phyloP scores from a whole-genome alignment of 2,113 vertebrate species.

The Gila orcuttii region DNA sequence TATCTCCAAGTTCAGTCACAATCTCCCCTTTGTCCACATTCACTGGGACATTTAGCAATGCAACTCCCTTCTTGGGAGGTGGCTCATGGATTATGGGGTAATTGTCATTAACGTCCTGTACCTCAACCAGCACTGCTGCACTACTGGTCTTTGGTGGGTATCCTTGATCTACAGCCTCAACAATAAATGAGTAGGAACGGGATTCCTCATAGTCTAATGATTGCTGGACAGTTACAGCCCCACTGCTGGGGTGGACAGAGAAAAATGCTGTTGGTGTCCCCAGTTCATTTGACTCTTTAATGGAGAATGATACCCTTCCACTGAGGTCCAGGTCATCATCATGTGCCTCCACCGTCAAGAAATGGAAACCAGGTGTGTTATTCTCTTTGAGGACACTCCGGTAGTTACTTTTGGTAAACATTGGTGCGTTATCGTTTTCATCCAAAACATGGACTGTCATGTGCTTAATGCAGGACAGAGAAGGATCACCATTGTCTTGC shows the following conservation, averaged over 20 bases:
- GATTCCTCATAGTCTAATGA: slow-evolving; percentile 85
- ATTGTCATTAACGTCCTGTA: slow-evolving; percentile 89
- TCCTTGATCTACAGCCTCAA: slow-evolving; percentile 85
- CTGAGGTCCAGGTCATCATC: slow-evolving; percentile 85
- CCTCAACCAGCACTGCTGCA: slow-evolving; percentile 75
- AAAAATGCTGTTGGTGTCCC: slow-evolving; percentile 63
- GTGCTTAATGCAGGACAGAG: slow-evolving; percentile 75
- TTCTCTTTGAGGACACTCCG: slow-evolving; percentile 81
- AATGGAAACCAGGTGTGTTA: slow-evolving; percentile 68
- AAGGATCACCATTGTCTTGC: slow-evolving; percentile 79
- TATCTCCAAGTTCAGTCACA: slow-evolving; percentile 69
- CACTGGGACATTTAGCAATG: slow-evolving; percentile 80
- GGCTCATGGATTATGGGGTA: slow-evolving; percentile 80
- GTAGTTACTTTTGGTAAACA: slow-evolving; percentile 79
- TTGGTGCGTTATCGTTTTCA: slow-evolving; percentile 87
- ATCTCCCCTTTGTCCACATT: slow-evolving; percentile 79
- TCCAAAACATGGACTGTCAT: slow-evolving; percentile 85
- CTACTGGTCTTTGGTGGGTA: slow-evolving; percentile 81
- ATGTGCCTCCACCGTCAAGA: slow-evolving; percentile 80
- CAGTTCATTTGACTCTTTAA: slow-evolving; percentile 70
- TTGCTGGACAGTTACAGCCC: slow-evolving; percentile 78
- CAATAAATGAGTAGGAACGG: slow-evolving; percentile 78
- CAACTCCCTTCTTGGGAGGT: slow-evolving; percentile 73
- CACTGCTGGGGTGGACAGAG: slow-evolving; percentile 79
- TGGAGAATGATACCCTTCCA: slow-evolving; percentile 82